Evolutionary conservation across 2,797 vertebrate genomes (phyloP).

Genomic region (Pampus argenteus): DNA sequence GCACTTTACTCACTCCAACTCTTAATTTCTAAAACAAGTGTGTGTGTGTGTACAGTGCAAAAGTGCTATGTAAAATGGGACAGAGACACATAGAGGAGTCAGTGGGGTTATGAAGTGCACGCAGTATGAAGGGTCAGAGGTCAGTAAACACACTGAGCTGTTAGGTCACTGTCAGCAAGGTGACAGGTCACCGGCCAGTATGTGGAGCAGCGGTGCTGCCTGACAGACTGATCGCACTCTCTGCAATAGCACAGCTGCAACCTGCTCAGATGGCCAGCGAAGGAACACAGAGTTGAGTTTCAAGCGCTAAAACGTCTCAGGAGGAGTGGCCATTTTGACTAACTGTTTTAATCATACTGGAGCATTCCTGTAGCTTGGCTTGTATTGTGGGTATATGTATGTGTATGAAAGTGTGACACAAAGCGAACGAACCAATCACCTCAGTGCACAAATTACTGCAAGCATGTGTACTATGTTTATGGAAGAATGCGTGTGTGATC

Average conservation of each 20-base stretch:
- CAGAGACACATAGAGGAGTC: constrained; percentile 33
- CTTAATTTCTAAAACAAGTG: constrained; percentile 17
- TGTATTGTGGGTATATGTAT: not conserved
- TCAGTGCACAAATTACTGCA: constrained; percentile 20
- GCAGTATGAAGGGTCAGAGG: constrained; percentile 33
- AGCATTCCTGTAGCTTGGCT: not conserved
- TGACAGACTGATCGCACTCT: constrained; percentile 25
- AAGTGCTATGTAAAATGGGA: constrained; percentile 20
- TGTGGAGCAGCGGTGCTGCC: constrained; percentile 43
- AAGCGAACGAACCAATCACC: not conserved
- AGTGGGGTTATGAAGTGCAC: constrained; percentile 57
- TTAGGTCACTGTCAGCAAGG: constrained; percentile 69
- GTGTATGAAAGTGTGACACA: not conserved
- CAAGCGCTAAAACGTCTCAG: constrained; percentile 8
- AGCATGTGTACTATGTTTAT: constrained; percentile 32
- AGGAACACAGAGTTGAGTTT: constrained; percentile 32
- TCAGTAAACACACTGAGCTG: constrained; percentile 55
- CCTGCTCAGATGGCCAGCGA: constrained; percentile 11
- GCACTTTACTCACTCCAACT: not conserved
- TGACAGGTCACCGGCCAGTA: constrained; percentile 63
- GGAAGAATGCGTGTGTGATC: constrained; percentile 43
- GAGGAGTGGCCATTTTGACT: constrained; percentile 3
- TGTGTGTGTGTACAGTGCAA: constrained; percentile 11
- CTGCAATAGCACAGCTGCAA: constrained; percentile 46
- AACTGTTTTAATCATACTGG: not conserved